These are phyloP conservation scores for Nerophis ophidion DNA, from an alignment of 2,113 vertebrate species.

Conservation along the genomic window DNA sequence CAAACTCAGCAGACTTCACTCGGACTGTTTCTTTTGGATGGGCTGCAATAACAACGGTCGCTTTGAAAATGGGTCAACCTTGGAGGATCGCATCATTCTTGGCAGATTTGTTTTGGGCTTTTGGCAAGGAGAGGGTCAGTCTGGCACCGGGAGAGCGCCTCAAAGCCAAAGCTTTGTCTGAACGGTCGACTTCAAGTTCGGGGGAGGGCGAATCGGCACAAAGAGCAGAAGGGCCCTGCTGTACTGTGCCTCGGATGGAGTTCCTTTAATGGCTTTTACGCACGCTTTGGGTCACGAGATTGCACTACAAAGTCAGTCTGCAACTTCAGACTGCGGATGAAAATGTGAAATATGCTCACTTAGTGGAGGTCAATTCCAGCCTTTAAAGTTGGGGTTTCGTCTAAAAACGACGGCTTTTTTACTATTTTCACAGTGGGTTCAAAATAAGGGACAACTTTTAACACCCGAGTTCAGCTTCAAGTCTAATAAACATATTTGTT, in stretches of 20 bases:
- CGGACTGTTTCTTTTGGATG: constrained; percentile 1
- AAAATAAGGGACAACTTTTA: too few species aligned
- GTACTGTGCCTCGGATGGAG: constrained; percentile 62
- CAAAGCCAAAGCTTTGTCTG: constrained; percentile 67
- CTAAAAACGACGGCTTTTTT: too few species aligned
- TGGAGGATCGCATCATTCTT: constrained; percentile 1
- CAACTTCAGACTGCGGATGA: not conserved
- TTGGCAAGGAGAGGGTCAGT: constrained; percentile 21
- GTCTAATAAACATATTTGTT: too few species aligned
- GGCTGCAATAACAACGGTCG: not conserved
- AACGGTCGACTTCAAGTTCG: constrained; percentile 76
- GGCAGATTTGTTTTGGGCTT: constrained; percentile 8
- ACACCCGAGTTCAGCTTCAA: too few species aligned
- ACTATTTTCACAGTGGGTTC: too few species aligned
- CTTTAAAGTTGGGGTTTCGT: too few species aligned
- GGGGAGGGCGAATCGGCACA: constrained; percentile 58
- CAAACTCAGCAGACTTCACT: not conserved
- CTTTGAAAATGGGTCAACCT: constrained; percentile 20
- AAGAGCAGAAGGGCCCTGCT: constrained; percentile 42
- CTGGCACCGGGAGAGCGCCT: constrained; percentile 37
- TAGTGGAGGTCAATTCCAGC: too few species aligned
- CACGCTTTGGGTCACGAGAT: constrained; percentile 40
- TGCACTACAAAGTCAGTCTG: constrained; percentile 22
- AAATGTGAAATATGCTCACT: not conserved
- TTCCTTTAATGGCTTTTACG: constrained; percentile 55